These are phyloP conservation scores for Atta texana DNA, from an alignment of 1,140 invertebrate genomes.

Conservation along the genomic window DNA sequence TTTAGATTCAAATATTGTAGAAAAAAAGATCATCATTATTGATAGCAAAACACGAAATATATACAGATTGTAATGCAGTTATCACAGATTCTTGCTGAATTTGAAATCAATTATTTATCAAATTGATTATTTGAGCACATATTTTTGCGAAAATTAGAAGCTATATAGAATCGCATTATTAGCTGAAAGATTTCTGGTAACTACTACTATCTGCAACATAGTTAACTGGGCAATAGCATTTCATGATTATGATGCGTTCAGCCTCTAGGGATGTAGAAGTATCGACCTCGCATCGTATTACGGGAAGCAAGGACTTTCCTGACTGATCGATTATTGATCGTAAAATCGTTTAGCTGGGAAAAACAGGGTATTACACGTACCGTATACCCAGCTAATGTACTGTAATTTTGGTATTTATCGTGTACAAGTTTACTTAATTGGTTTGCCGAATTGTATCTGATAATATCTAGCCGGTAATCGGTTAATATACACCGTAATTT, in stretches of 20 bases:
- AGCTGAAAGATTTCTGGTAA: conserved; percentile 16
- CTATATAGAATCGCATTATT: conserved; percentile 12
- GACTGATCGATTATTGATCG: conserved; percentile 53
- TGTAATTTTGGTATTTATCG: conserved; percentile 60
- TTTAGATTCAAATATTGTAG: background rate
- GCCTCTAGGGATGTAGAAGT: conserved; percentile 19
- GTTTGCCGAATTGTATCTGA: conserved; percentile 27
- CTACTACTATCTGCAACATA: background rate
- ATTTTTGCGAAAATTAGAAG: conserved; percentile 14
- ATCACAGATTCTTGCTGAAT: background rate
- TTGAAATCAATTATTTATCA: conserved; percentile 20
- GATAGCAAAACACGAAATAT: background rate
- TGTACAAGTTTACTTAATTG: conserved; percentile 20
- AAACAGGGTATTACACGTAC: conserved; percentile 42
- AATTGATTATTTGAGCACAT: background rate
- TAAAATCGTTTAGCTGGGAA: conserved; percentile 27
- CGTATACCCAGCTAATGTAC: conserved; percentile 29
- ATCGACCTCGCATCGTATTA: conserved; percentile 43
- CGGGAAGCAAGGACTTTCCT: conserved; percentile 30
- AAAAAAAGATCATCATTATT: background rate
- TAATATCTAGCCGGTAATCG: conserved; percentile 20
- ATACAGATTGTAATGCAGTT: background rate
- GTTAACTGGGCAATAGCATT: conserved; percentile 51
- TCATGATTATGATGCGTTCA: background rate
- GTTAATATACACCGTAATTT: conserved; percentile 37